Conservation (phyloP, 2,113 vertebrate genomes). For the Gadus macrocephalus region DNA sequence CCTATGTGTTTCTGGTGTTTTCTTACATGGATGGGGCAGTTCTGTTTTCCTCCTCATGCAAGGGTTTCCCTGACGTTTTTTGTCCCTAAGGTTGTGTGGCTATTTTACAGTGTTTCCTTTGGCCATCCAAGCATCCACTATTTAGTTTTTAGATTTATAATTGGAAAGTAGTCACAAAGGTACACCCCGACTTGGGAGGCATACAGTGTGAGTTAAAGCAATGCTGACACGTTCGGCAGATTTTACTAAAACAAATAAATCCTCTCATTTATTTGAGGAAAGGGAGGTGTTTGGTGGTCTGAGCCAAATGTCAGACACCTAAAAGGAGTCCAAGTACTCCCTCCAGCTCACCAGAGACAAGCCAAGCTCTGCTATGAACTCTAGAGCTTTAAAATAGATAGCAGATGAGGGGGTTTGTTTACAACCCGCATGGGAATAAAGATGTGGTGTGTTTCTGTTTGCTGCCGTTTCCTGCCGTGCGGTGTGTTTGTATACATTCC, state of each 20-base stretch:
- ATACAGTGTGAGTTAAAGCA: not conserved
- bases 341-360: no score
- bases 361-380: no score
- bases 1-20: not conserved
- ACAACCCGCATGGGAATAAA: no score
- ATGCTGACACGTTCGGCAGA: not conserved
- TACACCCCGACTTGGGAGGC: not conserved
- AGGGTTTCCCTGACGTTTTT: constrained; percentile 9
- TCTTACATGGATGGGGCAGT: not conserved
- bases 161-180: no score
- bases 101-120: not conserved
- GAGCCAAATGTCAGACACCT: not conserved
- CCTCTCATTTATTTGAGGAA: not conserved
- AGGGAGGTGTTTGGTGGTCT: not conserved
- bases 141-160: not conserved
- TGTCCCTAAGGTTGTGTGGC: not conserved
- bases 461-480: not conserved
- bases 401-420: no score
- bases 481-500: not conserved
- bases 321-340: no score
- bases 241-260: not conserved
- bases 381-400: no score
- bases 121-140: not conserved
- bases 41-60: not conserved
- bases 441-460: not conserved